Evolutionary conservation across 2,797 vertebrate species (phyloP), one percentile per base, ranked within the genome.

Genomic region (Morelia viridis): DNA sequence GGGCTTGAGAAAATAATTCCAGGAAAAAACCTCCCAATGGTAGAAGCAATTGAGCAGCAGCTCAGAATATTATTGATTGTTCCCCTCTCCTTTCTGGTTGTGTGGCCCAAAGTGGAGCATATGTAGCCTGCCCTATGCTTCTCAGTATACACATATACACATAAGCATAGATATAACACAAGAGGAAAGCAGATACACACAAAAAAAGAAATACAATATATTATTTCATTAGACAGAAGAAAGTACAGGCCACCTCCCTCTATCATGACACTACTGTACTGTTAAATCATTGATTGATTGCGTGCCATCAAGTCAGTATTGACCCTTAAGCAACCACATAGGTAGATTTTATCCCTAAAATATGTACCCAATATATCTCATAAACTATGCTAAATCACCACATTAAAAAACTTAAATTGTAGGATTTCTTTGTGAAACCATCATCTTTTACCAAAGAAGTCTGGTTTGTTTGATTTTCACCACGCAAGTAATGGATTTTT

Each of bases 381-480:
- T 15, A 35, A 35, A 76, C 35, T 31, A 15, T 17, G 5, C 26
- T 94, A n/a, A 95, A 92, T 68, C 10, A 46, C 28, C 91, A 46
- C 19, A 11, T 4, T 68, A 28, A 85, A 15, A 22, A 62, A 46
- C 41, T 84, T 50, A 19, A 80, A 57, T 26, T 94, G 58, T 41
- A 91, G 89, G 26, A 92, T 94, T 94, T 13, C 65, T 90, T 89
- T 86, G 83, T 93, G 88, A 88, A 92, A 83, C 56, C 93, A 88
- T 84, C 90, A 83, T 91, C 80, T 90, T 62, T 93, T 19, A 76
- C 17, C 68, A 92, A 24, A 94, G 31, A 89, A 94, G 92, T 11
- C 3, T 46, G 0, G 53, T 41, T n/a, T 11, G 93, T 4, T 80
- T 94, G 92, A 62, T 88, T 95, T 53, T 80, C 8, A 19, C 65